Conservation (phyloP, 2,797 vertebrate genomes). For the Tamandua tetradactyla region DNA sequence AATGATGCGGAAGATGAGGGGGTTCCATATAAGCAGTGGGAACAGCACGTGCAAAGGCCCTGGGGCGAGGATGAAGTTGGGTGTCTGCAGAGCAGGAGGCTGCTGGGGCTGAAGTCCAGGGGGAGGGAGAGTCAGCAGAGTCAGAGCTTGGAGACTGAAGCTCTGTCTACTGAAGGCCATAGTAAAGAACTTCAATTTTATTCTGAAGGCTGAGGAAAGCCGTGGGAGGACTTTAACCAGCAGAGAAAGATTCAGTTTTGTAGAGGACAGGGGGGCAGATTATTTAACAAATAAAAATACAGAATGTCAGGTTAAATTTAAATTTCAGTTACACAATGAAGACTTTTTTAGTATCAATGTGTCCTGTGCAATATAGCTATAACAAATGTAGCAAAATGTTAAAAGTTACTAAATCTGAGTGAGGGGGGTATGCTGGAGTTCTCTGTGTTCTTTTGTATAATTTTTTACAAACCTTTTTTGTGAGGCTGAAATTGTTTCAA, state of each 20-base stretch:
- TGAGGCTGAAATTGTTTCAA: no score
- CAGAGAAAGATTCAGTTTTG: background rate
- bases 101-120: background rate
- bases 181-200: background rate
- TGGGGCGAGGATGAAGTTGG: background rate
- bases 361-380: no score
- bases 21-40: background rate
- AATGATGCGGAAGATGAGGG: background rate
- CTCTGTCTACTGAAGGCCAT: background rate
- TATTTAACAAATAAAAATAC: background rate
- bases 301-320: background rate
- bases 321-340: background rate
- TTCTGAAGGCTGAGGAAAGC: background rate
- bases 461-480: no score
- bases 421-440: no score
- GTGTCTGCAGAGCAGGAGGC: background rate
- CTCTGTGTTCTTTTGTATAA: no score
- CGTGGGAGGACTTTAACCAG: background rate
- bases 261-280: background rate
- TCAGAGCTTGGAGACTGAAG: no score
- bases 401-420: no score
- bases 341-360: background rate
- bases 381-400: no score
- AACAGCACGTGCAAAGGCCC: no score
- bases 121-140: background rate